phyloP scores from a whole-genome alignment of 2,113 vertebrate species.

The Dissostichus mawsoni region DNA sequence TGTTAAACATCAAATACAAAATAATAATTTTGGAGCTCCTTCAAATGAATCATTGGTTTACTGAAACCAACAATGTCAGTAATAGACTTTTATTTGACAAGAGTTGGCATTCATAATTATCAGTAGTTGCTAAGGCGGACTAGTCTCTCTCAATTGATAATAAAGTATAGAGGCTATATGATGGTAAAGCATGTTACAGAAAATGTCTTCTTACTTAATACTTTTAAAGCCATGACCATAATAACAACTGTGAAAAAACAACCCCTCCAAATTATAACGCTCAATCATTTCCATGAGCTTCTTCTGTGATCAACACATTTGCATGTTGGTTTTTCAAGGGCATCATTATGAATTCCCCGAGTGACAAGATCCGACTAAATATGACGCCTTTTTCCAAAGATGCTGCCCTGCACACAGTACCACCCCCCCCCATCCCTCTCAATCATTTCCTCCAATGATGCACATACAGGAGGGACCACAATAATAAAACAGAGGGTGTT shows the following conservation, averaged over 20 bases:
- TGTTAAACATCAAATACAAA: too few relatives aligned
- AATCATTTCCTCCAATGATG: slow-evolving; percentile 20
- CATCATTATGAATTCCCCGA: slow-evolving; percentile 52
- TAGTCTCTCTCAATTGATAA: too few relatives aligned
- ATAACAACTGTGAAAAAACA: neutral
- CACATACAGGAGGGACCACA: slow-evolving; percentile 9
- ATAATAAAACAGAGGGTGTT: neutral
- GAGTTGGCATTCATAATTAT: neutral
- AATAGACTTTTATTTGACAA: too few relatives aligned
- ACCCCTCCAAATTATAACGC: neutral
- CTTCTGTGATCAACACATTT: slow-evolving; percentile 52
- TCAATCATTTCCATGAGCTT: slow-evolving; percentile 23
- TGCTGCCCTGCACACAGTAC: slow-evolving; percentile 23
- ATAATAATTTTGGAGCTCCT: neutral
- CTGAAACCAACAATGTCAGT: neutral
- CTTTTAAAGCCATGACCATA: slow-evolving; percentile 12
- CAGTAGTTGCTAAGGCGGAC: neutral
- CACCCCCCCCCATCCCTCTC: slow-evolving; percentile 27
- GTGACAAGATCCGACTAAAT: slow-evolving; percentile 48
- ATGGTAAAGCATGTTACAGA: neutral
- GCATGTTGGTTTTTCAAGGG: slow-evolving; percentile 43
- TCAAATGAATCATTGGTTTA: neutral
- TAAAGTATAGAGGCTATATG: too few relatives aligned
- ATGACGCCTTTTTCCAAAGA: slow-evolving; percentile 47
- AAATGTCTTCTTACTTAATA: slow-evolving; percentile 10